These are phyloP conservation scores for Ascidia mentula DNA, from an alignment of 23 tunicate genomes.

Conservation along the genomic window DNA sequence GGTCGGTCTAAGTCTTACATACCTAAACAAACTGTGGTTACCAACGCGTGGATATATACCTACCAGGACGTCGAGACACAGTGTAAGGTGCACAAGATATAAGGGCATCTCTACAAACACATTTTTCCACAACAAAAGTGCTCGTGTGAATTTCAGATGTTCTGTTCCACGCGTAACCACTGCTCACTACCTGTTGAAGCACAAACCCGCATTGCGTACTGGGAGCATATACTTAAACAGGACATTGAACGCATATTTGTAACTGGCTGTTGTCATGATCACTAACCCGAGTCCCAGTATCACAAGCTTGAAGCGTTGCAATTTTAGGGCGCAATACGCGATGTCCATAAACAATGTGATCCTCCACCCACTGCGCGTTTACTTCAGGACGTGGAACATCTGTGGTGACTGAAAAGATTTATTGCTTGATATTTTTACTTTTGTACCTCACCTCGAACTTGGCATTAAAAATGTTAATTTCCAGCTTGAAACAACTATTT, in stretches of 20 bases:
- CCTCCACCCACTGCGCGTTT: slow-evolving; percentile 66
- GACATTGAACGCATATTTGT: neutral
- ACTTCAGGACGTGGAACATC: slow-evolving; percentile 44
- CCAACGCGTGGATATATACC: too few relatives aligned
- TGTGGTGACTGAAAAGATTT: slow-evolving; percentile 23
- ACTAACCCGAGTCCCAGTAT: slow-evolving; percentile 71
- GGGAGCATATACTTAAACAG: too few relatives aligned
- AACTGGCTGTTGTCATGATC: neutral
- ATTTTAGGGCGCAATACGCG: slow-evolving; percentile 44
- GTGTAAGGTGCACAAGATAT: slow-evolving; percentile 55
- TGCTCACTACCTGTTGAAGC: slow-evolving; percentile 64
- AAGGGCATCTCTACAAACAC: slow-evolving; percentile 81
- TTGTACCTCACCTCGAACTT: too few relatives aligned
- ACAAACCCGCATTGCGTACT: neutral
- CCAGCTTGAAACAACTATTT: neutral
- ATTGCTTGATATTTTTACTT: too few relatives aligned
- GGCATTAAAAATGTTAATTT: neutral
- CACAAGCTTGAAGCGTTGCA: slow-evolving; percentile 86
- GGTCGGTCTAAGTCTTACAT: too few relatives aligned
- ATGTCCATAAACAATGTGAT: slow-evolving; percentile 66
- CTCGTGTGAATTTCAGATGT: slow-evolving; percentile 39
- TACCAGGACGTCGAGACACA: slow-evolving; percentile 38
- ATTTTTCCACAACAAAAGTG: slow-evolving; percentile 41
- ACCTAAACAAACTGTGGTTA: neutral
- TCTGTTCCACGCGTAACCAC: slow-evolving; percentile 86